Evolutionary conservation across 1,140 invertebrate genomes (phyloP).

Genomic region (Drosophila fuyamai): DNA sequence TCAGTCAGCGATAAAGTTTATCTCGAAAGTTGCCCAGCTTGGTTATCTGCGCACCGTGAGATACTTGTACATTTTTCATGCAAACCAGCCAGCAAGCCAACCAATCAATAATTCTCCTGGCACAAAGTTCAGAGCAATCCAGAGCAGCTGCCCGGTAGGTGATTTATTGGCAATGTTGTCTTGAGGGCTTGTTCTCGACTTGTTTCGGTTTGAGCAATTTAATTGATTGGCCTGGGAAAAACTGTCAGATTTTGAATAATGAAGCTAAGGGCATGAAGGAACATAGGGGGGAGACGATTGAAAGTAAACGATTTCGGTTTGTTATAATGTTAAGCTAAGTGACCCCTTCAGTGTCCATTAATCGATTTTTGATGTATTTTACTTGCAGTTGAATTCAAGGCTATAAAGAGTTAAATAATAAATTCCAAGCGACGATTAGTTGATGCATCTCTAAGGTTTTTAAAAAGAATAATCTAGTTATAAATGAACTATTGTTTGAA

Average conservation of each 20-base stretch:
- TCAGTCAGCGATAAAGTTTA: slow-evolving; percentile 73
- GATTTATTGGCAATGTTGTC: slow-evolving; percentile 62
- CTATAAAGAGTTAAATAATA: neutral
- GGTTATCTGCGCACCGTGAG: slow-evolving; percentile 59
- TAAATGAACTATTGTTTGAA: no score
- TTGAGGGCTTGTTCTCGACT: slow-evolving; percentile 57
- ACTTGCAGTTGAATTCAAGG: slow-evolving; percentile 3
- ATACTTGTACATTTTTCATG: slow-evolving; percentile 67
- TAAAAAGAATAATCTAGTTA: neutral
- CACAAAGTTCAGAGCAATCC: slow-evolving; percentile 39
- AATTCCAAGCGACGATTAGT: neutral
- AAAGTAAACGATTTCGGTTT: slow-evolving; percentile 2
- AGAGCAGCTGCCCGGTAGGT: slow-evolving; percentile 49
- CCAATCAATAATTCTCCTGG: slow-evolving; percentile 67
- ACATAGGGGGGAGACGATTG: slow-evolving; percentile 2
- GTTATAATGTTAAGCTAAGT: neutral
- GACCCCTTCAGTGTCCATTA: neutral
- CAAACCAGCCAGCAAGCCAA: slow-evolving; percentile 22
- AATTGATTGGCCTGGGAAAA: slow-evolving; percentile 83
- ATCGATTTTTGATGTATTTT: neutral
- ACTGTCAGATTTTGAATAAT: slow-evolving; percentile 51
- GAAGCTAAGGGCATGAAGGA: neutral
- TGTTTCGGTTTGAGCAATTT: slow-evolving; percentile 64
- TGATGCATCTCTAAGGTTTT: neutral
- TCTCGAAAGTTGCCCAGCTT: slow-evolving; percentile 69